phyloP scores from a whole-genome alignment of 2,888 invertebrate genomes.

The Phlogophora meticulosa region DNA sequence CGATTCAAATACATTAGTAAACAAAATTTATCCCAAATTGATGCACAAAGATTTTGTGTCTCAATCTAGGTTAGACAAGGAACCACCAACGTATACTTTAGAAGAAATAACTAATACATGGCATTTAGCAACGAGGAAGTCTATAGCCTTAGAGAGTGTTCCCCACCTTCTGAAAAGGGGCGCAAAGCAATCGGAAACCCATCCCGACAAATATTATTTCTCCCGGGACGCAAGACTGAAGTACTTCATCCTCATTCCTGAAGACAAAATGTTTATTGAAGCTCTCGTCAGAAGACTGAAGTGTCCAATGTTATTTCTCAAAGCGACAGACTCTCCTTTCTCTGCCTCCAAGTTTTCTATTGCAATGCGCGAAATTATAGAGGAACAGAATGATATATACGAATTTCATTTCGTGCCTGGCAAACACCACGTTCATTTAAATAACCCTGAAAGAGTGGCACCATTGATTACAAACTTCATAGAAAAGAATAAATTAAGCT shows the following conservation, averaged over 20 bases:
- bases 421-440: constrained; percentile 94
- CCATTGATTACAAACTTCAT: constrained; percentile 91
- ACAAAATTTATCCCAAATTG: constrained; percentile 77
- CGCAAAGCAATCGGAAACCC: constrained; percentile 86
- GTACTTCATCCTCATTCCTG: constrained; percentile 85
- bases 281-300: constrained; percentile 90
- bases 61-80: constrained; percentile 77
- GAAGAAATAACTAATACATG: constrained; percentile 92
- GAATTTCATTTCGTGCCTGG: constrained; percentile 92
- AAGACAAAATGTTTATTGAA: constrained; percentile 89
- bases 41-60: constrained; percentile 85
- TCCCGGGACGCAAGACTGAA: constrained; percentile 93
- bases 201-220: constrained; percentile 92
- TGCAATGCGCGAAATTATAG: constrained; percentile 90
- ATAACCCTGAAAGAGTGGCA: constrained; percentile 91
- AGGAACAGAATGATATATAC: constrained; percentile 89
- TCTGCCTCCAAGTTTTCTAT: constrained; percentile 90
- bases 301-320: constrained; percentile 92
- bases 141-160: constrained; percentile 90
- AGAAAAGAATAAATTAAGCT: constrained; percentile 76
- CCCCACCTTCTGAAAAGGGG: constrained; percentile 91
- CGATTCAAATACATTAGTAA: constrained; percentile 81
- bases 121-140: constrained; percentile 89
- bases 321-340: constrained; percentile 90
- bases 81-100: constrained; percentile 92